phyloP scores from a whole-genome alignment of 2,797 vertebrate species.

The Chiloscyllium punctatum region DNA sequence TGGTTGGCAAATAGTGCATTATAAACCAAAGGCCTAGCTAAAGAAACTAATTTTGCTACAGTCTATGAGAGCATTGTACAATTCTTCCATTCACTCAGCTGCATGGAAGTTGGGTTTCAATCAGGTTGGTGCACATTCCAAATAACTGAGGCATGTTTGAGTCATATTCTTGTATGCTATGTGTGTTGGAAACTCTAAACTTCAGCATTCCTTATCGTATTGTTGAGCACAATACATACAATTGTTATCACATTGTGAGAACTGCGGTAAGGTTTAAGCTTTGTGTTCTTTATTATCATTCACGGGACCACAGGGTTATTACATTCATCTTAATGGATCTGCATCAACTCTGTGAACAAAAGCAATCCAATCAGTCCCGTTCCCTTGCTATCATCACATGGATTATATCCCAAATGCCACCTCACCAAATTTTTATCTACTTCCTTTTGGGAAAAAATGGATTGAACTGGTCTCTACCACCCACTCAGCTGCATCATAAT shows the following conservation, averaged over 20 bases:
- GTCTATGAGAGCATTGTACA: background rate
- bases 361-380: background rate
- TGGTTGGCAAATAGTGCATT: background rate
- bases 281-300: background rate
- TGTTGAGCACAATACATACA: background rate
- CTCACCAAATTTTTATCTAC: background rate
- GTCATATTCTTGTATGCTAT: background rate
- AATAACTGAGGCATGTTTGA: background rate
- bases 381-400: background rate
- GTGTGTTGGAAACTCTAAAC: background rate
- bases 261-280: background rate
- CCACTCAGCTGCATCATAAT: background rate
- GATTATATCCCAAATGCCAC: background rate
- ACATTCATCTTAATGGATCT: background rate
- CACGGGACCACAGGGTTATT: background rate
- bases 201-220: background rate
- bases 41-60: background rate
- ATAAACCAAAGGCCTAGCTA: background rate
- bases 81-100: background rate
- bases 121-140: background rate
- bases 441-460: background rate
- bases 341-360: background rate
- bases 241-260: background rate
- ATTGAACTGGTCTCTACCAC: background rate
- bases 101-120: background rate